These are phyloP conservation scores for Chauna torquata DNA, from an alignment of 2,113 vertebrate genomes.

Conservation along the genomic window DNA sequence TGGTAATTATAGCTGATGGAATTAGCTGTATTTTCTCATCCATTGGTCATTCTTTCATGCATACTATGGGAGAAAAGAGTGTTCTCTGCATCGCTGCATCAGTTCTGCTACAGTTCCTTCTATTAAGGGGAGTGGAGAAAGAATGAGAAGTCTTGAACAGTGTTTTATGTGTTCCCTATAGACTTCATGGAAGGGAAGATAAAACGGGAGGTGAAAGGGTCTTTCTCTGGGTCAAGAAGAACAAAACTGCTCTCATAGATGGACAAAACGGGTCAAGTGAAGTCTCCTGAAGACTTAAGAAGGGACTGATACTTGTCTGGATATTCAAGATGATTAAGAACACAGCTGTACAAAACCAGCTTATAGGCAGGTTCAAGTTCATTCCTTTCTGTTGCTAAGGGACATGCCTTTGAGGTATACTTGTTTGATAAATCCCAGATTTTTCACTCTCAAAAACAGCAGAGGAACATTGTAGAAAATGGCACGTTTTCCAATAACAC, in stretches of 20 bases:
- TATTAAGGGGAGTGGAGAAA: slow-evolving; percentile 64
- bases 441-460: background rate
- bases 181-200: background rate
- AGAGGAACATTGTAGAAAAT: background rate
- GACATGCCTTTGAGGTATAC: background rate
- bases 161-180: background rate
- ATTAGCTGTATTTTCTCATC: slow-evolving; percentile 64
- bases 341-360: background rate
- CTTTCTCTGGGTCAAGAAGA: background rate
- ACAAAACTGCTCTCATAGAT: background rate
- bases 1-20: slow-evolving; percentile 49
- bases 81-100: slow-evolving; percentile 66
- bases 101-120: slow-evolving; percentile 70
- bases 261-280: background rate
- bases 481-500: background rate
- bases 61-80: slow-evolving; percentile 64
- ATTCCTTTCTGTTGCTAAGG: background rate
- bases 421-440: background rate
- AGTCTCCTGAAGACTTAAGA: background rate
- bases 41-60: slow-evolving; percentile 64
- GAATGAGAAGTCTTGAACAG: slow-evolving; percentile 49
- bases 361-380: background rate
- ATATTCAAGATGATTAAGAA: background rate
- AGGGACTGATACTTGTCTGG: background rate
- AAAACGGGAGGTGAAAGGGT: background rate